Evolutionary conservation across 1,140 invertebrate species (phyloP), one percentile per base, ranked within the genome.

Genomic region (Nautilus pompilius): DNA sequence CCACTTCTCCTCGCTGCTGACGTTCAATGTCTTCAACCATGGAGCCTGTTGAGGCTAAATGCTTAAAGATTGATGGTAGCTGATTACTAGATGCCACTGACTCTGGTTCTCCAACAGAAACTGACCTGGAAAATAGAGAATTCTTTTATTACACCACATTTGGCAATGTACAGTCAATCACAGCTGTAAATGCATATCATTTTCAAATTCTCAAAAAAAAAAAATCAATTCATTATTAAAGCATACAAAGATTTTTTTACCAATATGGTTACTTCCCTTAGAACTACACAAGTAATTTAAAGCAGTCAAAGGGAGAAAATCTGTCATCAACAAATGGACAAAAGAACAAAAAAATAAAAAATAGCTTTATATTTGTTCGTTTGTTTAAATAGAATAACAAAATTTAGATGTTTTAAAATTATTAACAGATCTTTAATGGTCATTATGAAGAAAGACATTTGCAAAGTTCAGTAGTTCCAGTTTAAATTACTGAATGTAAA

Each of bases 11-110:
- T 17, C 55, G 49, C n/a, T 93, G 91, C 69, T 92, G 91, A 66
- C 92, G 91, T 72, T 95, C 93, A 72, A 95, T 91, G 78, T 94
- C 90, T 73, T 93, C 92, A 10, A 95, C 88, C 54, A 87, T 89
- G 74, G 92, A 90, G 20, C 90, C 89, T 76, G 91, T 89, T 32
- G 89, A 91, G 88, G 91, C 90, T 32, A 93, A 82, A 60, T 88
- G 85, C 65, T 90, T 89, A 1, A 91, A 79, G 89, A 92, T 79
- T 89, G 91, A 28, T 88, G 90, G 83, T 90, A 93, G 91, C 72
- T 90, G 88, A 1, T 90, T 89, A 88, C 91, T 76, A 90, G 56
- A 53, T 53, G 45, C 51, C 20, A 67, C 45, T 26, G 22, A 56
- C 53, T 66, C 48, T 20, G 62, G 49, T 34, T 73, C 66, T n/a